Conservation (phyloP, 2,888 invertebrate species). For the Cosmia pyralina region DNA sequence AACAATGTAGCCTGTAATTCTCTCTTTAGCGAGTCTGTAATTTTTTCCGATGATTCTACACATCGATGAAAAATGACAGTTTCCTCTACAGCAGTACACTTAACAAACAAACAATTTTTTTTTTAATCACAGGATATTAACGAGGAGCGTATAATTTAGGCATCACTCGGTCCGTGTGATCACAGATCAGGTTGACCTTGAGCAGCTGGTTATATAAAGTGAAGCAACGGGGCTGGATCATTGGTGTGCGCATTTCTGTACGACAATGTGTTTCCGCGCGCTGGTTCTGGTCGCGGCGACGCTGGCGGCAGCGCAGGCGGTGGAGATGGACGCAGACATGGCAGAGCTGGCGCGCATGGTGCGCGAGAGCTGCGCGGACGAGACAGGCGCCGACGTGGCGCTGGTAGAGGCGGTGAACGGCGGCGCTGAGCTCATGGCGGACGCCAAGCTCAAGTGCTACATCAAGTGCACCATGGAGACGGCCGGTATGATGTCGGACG, state of each 20-base stretch:
- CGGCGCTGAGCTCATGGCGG: constrained; percentile 78
- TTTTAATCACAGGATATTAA: constrained; percentile 71
- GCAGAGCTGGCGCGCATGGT: constrained; percentile 83
- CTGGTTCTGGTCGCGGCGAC: constrained; percentile 38
- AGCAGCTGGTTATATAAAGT: constrained; percentile 68
- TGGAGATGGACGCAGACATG: constrained; percentile 81
- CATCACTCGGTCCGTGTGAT: constrained; percentile 57
- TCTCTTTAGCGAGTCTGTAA: constrained; percentile 62
- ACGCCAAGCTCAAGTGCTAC: constrained; percentile 83
- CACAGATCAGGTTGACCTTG: constrained; percentile 67
- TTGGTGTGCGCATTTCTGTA: constrained; percentile 8
- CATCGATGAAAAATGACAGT: constrained; percentile 60
- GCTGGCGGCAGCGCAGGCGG: constrained; percentile 34
- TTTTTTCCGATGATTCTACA: constrained; percentile 74
- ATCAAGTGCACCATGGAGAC: constrained; percentile 87
- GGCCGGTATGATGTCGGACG: constrained; percentile 84
- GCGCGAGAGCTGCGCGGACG: constrained; percentile 80
- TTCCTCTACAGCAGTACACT: constrained; percentile 40
- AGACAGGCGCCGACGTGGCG: constrained; percentile 78
- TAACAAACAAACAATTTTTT: constrained; percentile 67
- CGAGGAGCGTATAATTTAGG: constrained; percentile 71
- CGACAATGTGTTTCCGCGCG: constrained; percentile 24
- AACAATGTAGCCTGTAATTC: constrained; percentile 52
- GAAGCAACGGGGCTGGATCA: constrained; percentile 5
- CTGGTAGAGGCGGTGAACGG: constrained; percentile 79